Conservation (phyloP, 1,140 invertebrate species). For the Thaumetopoea pityocampa region DNA sequence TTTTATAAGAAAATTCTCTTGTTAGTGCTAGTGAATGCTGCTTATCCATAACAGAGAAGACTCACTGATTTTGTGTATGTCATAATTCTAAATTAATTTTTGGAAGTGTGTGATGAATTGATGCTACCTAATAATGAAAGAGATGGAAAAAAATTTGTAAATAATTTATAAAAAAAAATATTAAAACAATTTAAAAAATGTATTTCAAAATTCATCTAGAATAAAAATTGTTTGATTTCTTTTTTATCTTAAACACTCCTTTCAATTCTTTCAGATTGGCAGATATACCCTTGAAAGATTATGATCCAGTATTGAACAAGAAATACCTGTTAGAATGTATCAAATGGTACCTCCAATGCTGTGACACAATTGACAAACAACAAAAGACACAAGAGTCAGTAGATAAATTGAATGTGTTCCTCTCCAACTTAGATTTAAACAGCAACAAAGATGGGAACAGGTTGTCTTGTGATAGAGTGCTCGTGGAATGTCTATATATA, state of each 20-base stretch:
- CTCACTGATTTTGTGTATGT: no score
- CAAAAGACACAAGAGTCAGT: conserved; percentile 16
- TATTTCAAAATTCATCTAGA: no score
- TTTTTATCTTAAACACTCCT: not conserved
- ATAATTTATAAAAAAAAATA: no score
- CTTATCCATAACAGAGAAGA: no score
- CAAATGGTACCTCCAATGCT: conserved; percentile 75
- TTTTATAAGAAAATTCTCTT: no score
- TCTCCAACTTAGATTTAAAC: conserved; percentile 26
- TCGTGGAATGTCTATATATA: conserved; percentile 77
- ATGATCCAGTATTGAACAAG: conserved; percentile 78
- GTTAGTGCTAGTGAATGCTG: no score
- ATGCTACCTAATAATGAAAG: no score
- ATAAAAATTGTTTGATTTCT: not conserved
- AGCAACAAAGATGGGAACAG: conserved; percentile 17
- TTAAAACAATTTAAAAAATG: no score
- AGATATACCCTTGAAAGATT: conserved; percentile 64
- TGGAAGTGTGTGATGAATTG: no score
- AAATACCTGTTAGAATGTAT: conserved; percentile 79
- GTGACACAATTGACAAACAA: conserved; percentile 62
- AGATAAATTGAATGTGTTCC: conserved; percentile 15
- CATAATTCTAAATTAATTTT: no score
- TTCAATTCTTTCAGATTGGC: conserved; percentile 68
- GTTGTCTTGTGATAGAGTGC: conserved; percentile 36
- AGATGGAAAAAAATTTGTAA: no score